Evolutionary conservation across 2,797 vertebrate species (phyloP).

Genomic region (Rhinogobio ventralis): DNA sequence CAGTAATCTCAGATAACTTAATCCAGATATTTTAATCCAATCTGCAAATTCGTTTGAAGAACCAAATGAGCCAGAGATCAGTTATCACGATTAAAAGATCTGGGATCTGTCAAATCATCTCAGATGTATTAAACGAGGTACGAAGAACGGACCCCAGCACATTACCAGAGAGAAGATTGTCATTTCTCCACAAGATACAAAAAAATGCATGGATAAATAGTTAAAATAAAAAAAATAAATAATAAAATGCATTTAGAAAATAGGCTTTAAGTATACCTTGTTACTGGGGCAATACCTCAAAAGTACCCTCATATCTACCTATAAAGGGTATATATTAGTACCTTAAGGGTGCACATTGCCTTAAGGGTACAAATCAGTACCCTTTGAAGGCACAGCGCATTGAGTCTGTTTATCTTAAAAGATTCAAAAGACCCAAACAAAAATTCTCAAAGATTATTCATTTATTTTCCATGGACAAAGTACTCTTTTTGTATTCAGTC

Average conservation of each 20-base stretch:
- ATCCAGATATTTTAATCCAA: too few relatives aligned
- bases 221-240: neutral
- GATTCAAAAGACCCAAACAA: conserved; percentile 5
- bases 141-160: too few relatives aligned
- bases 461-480: neutral
- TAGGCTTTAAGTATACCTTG: neutral
- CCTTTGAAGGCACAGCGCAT: neutral
- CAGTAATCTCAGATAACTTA: too few relatives aligned
- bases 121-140: too few relatives aligned
- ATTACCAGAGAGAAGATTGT: neutral
- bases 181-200: neutral
- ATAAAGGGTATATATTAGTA: neutral
- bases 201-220: neutral
- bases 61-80: too few relatives aligned
- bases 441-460: neutral
- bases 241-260: neutral
- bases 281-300: too few relatives aligned
- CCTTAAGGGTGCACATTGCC: neutral
- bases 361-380: neutral
- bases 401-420: neutral
- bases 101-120: too few relatives aligned
- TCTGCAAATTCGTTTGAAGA: too few relatives aligned
- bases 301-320: neutral
- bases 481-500: neutral
- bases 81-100: too few relatives aligned